Conservation (phyloP, 2,888 invertebrate species). For the Geophilus truncorum region DNA sequence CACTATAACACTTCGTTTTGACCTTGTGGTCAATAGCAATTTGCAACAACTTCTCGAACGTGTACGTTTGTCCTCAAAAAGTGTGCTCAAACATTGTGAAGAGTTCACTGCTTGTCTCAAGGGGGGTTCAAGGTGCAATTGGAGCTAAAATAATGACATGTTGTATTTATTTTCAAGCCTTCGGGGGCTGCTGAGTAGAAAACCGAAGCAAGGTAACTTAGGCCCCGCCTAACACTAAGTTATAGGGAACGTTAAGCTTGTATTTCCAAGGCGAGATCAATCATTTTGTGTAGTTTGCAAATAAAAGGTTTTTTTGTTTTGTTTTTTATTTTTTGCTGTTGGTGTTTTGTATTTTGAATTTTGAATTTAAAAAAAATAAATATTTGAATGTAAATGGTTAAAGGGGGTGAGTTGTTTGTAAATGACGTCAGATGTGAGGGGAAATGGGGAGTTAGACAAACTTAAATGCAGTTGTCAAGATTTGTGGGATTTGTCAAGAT, state of each 20-base stretch:
- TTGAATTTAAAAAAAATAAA: not conserved
- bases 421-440: too few species aligned
- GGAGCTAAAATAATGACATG: slow-evolving; percentile 5
- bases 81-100: not conserved
- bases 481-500: too few species aligned
- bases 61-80: not conserved
- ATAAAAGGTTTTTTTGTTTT: not conserved
- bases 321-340: not conserved
- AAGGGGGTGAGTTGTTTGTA: too few species aligned
- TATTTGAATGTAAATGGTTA: too few species aligned
- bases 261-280: not conserved
- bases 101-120: slow-evolving; percentile 12
- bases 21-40: not conserved
- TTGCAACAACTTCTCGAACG: not conserved
- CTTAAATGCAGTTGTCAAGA: too few species aligned
- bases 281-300: not conserved
- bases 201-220: not conserved
- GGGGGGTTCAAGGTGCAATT: slow-evolving; percentile 19
- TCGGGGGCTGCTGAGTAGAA: not conserved
- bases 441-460: too few species aligned
- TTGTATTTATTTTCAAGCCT: slow-evolving; percentile 20
- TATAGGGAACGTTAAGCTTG: not conserved
- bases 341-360: not conserved
- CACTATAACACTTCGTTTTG: not conserved
- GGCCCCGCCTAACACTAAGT: not conserved